Evolutionary conservation across 2,797 vertebrate species (phyloP).

Genomic region (Pteronotus mesoamericanus): DNA sequence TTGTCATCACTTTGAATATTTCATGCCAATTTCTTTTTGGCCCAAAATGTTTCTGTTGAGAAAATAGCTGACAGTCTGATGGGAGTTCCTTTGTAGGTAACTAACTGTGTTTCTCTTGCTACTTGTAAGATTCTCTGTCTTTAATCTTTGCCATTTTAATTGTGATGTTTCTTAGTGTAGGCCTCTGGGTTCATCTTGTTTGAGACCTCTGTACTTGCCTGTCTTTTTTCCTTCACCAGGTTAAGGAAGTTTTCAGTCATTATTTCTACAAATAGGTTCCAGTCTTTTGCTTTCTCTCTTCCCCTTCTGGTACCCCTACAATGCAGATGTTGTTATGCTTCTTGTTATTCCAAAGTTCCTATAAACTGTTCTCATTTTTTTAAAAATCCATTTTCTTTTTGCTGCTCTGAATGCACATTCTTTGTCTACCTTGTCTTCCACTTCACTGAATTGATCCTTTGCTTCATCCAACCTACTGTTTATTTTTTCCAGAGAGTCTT

Average conservation of each 20-base stretch:
- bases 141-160: no score
- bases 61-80: not conserved
- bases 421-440: not conserved
- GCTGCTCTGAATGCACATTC: not conserved
- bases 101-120: not conserved
- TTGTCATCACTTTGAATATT: not conserved
- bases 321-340: not conserved
- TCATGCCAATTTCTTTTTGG: not conserved
- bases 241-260: not conserved
- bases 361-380: not conserved
- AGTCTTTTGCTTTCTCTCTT: not conserved
- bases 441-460: not conserved
- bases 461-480: not conserved
- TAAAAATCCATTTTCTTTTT: not conserved
- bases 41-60: not conserved
- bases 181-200: not conserved
- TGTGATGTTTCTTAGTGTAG: not conserved
- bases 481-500: not conserved
- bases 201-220: not conserved
- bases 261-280: not conserved
- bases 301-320: not conserved
- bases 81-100: not conserved
- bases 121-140: no score
- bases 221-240: not conserved
- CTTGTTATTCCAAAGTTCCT: not conserved